These are phyloP conservation scores for Gymnodraco acuticeps DNA, from an alignment of 2,797 vertebrate species.

Conservation along the genomic window DNA sequence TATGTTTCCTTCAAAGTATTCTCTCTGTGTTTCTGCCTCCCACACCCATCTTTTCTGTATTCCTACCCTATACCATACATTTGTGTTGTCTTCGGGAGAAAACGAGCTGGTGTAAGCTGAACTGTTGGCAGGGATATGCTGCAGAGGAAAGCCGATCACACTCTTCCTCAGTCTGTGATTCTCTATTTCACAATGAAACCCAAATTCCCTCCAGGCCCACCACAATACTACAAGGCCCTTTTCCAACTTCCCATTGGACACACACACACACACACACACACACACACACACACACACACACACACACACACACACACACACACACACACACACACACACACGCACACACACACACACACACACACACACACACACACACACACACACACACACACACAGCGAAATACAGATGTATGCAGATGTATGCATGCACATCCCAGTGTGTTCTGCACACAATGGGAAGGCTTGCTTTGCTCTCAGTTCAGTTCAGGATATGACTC, in stretches of 20 bases:
- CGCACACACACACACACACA: conserved; percentile 17
- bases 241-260: conserved; percentile 46
- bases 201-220: conserved; percentile 50
- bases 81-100: conserved; percentile 35
- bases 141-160: conserved; percentile 50
- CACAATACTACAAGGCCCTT: conserved; percentile 45
- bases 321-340: not conserved
- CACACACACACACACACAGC: not conserved
- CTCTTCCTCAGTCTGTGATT: conserved; percentile 43
- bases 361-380: conserved; percentile 7
- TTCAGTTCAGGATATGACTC: conserved; percentile 10
- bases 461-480: conserved; percentile 5
- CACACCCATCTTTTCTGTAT: not conserved
- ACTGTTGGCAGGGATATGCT: conserved; percentile 47
- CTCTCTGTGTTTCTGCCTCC: conserved; percentile 24
- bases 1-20: conserved; percentile 26
- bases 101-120: conserved; percentile 55
- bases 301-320: conserved; percentile 11
- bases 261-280: conserved; percentile 8
- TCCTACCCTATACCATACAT: conserved; percentile 24
- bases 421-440: conserved; percentile 15
- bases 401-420: conserved; percentile 33
- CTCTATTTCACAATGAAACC: conserved; percentile 54
- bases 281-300: conserved; percentile 1
- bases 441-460: conserved; percentile 29